Percentiles rank a stretch among this genome's conserved stretches.
These are phyloP conservation scores for Meliscaeva auricollis DNA, from an alignment of 2,888 invertebrate genomes.

Conservation along the genomic window DNA sequence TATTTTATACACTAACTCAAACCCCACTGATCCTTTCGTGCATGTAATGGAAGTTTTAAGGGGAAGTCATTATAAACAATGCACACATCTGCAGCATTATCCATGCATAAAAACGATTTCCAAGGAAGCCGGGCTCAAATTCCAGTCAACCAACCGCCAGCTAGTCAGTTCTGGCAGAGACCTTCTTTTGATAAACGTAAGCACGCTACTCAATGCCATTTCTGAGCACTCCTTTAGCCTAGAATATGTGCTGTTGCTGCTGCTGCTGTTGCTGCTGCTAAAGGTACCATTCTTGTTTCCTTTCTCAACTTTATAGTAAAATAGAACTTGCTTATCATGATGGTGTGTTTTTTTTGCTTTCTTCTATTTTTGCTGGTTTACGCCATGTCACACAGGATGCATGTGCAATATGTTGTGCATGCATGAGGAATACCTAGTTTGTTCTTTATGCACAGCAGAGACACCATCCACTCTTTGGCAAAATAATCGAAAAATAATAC, in stretches of 20 bases:
- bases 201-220: constrained; percentile 48
- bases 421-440: constrained; percentile 38
- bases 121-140: constrained; percentile 41
- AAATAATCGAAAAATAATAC: not conserved
- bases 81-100: constrained; percentile 68
- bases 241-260: not conserved
- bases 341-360: constrained; percentile 6
- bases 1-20: not conserved
- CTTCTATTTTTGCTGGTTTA: constrained; percentile 17
- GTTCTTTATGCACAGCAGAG: constrained; percentile 22
- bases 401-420: constrained; percentile 42
- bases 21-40: constrained; percentile 41
- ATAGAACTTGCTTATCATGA: constrained; percentile 46
- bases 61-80: constrained; percentile 74
- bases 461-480: not conserved
- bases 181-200: constrained; percentile 38
- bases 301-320: not conserved
- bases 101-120: constrained; percentile 63
- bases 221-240: constrained; percentile 19
- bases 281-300: constrained; percentile 34
- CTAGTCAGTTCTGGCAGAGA: not conserved
- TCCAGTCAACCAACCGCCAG: constrained; percentile 16
- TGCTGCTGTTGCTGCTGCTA: not conserved
- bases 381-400: constrained; percentile 50
- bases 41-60: constrained; percentile 64